Conservation (phyloP, 2,113 vertebrate species). For the Delphinapterus leucas region DNA sequence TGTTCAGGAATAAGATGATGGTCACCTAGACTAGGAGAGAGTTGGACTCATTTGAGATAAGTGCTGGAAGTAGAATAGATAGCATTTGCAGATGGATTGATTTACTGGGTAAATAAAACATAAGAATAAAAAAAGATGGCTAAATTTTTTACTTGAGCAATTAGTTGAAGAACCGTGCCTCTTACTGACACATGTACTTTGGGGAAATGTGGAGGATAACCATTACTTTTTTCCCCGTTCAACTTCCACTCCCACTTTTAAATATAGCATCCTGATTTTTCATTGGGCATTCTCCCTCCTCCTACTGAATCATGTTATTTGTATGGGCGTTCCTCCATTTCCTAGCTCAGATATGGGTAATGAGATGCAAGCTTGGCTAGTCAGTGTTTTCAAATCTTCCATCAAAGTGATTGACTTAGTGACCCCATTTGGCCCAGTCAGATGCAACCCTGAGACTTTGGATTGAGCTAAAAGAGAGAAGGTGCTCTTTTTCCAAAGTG, state of each 20-base stretch:
- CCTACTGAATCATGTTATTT: background rate
- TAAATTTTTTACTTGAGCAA: constrained; percentile 20
- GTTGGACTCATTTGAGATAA: background rate
- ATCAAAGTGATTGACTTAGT: background rate
- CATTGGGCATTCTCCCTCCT: background rate
- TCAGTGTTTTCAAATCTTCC: background rate
- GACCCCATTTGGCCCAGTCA: background rate
- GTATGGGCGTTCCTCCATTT: background rate
- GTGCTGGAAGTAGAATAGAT: constrained; percentile 1
- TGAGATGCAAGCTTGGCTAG: background rate
- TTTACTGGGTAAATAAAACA: constrained; percentile 25
- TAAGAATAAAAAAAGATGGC: background rate
- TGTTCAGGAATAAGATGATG: background rate
- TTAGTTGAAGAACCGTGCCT: constrained; percentile 14
- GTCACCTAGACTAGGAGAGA: background rate
- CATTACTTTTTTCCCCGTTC: background rate
- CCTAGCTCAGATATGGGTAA: background rate
- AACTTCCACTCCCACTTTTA: background rate
- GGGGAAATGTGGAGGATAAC: background rate
- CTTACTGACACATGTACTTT: background rate
- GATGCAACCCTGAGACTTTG: background rate
- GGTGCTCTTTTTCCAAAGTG: background rate
- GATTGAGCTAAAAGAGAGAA: background rate
- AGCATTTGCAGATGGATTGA: background rate
- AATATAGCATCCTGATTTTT: constrained; percentile 19